Percentiles rank a stretch among this genome's conserved stretches.
These are phyloP conservation scores for Ormyrus thymus DNA, from an alignment of 2,888 invertebrate species.

Conservation along the genomic window DNA sequence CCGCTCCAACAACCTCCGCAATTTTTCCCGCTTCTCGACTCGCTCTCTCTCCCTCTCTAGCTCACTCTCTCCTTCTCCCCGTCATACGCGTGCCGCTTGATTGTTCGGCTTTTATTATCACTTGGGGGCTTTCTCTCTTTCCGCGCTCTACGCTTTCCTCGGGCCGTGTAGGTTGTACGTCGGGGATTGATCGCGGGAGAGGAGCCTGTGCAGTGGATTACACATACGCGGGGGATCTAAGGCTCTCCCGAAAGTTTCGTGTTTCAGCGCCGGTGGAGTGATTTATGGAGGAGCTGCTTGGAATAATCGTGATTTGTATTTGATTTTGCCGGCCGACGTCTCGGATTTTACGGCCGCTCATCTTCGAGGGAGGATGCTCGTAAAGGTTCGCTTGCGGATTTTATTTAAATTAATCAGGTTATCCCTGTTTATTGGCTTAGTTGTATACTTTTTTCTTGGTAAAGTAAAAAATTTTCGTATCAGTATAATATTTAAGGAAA, in stretches of 20 bases:
- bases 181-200: too few species aligned
- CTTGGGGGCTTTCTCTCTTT: conserved; percentile 60
- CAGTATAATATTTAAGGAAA: too few species aligned
- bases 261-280: neutral
- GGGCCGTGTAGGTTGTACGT: neutral
- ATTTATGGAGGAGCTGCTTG: neutral
- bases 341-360: neutral
- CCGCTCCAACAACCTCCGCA: neutral
- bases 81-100: conserved; percentile 65
- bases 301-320: conserved; percentile 41
- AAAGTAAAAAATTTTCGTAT: too few species aligned
- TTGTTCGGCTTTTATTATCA: conserved; percentile 71
- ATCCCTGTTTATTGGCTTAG: too few species aligned
- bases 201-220: too few species aligned
- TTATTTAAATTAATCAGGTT: too few species aligned
- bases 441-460: too few species aligned
- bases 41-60: conserved; percentile 3
- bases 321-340: neutral
- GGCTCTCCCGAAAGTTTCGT: conserved; percentile 12
- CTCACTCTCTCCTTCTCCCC: conserved; percentile 35
- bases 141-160: neutral
- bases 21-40: conserved; percentile 12
- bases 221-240: neutral
- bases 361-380: neutral
- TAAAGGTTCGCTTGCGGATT: too few species aligned